Conservation (phyloP, 2,888 invertebrate species). For the Nomada fabriciana region DNA sequence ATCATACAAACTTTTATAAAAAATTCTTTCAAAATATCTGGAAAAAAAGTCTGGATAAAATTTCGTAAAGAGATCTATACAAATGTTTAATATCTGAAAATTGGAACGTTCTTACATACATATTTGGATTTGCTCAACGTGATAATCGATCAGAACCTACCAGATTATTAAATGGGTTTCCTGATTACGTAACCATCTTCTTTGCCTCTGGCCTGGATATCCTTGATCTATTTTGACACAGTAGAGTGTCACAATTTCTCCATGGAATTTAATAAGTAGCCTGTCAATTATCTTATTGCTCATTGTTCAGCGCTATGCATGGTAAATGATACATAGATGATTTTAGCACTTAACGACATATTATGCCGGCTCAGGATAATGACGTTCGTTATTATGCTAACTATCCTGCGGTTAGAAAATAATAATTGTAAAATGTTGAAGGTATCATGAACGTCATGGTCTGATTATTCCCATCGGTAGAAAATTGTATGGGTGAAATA, state of each 20-base stretch:
- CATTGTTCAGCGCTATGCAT: not conserved
- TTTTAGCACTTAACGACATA: constrained; percentile 18
- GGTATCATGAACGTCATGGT: constrained; percentile 17
- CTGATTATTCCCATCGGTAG: constrained; percentile 10
- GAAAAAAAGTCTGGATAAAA: not conserved
- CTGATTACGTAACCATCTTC: constrained; percentile 44
- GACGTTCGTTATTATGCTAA: constrained; percentile 8
- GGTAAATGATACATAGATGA: constrained; percentile 6
- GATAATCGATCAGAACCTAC: constrained; percentile 9
- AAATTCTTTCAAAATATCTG: not conserved
- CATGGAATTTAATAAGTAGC: not conserved
- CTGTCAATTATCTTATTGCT: constrained; percentile 1
- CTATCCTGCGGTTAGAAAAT: not conserved
- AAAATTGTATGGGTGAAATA: not conserved
- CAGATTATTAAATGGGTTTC: constrained; percentile 30
- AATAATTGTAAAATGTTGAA: constrained; percentile 15
- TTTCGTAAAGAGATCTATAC: not conserved
- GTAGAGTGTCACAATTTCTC: constrained; percentile 28
- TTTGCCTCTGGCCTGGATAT: constrained; percentile 29
- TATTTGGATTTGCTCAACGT: not conserved
- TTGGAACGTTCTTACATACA: not conserved
- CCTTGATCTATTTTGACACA: constrained; percentile 65
- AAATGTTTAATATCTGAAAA: not conserved
- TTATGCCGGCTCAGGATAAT: constrained; percentile 13
- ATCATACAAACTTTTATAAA: not conserved